Conservation (phyloP, 2,797 vertebrate species). For the Poecilia picta region DNA sequence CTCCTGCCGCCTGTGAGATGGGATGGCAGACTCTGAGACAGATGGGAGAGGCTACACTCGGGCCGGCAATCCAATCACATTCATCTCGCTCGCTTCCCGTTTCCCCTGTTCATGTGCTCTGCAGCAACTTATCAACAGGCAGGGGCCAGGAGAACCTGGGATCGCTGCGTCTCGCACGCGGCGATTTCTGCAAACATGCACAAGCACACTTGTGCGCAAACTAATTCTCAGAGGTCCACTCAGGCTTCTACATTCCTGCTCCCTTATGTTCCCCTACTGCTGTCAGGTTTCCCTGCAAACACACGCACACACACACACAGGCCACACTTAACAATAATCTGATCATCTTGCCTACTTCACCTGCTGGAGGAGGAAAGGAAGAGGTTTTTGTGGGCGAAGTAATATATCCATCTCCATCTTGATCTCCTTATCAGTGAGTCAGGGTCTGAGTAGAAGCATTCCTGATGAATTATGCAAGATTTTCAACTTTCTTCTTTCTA, state of each 20-base stretch:
- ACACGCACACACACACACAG: slow-evolving; percentile 37
- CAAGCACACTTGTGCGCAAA: slow-evolving; percentile 45
- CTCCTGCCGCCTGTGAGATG: slow-evolving; percentile 86
- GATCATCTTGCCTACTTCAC: slow-evolving; percentile 51
- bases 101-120: slow-evolving; percentile 74
- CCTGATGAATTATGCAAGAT: slow-evolving; percentile 71
- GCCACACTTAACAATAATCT: slow-evolving; percentile 34
- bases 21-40: slow-evolving; percentile 88
- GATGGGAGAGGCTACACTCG: slow-evolving; percentile 86
- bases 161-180: slow-evolving; percentile 77
- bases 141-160: slow-evolving; percentile 72
- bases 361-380: slow-evolving; percentile 40
- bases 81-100: slow-evolving; percentile 80
- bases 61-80: slow-evolving; percentile 86
- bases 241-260: slow-evolving; percentile 20
- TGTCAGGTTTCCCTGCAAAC: slow-evolving; percentile 48
- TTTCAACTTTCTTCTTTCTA: slow-evolving; percentile 60
- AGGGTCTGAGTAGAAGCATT: slow-evolving; percentile 56
- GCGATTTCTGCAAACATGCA: slow-evolving; percentile 54
- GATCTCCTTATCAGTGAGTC: slow-evolving; percentile 62
- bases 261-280: slow-evolving; percentile 16
- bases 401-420: slow-evolving; percentile 64
- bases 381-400: slow-evolving; percentile 32
- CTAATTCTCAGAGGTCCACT: slow-evolving; percentile 54
- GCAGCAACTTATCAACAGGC: slow-evolving; percentile 85